Evolutionary conservation across 2,888 invertebrate genomes (phyloP).

Genomic region (Acrobeloides nanus): DNA sequence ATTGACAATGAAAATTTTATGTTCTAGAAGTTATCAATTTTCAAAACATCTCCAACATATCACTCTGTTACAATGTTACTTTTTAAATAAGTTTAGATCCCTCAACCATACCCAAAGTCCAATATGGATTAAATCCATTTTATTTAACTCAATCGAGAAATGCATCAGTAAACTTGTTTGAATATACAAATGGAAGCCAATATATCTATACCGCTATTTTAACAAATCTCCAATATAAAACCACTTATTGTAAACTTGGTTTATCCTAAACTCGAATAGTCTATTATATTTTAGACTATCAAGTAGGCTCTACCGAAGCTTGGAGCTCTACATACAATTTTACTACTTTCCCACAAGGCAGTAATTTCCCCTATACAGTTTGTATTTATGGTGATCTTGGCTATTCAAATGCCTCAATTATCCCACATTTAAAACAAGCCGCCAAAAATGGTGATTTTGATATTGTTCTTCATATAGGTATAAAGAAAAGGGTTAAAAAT

Average conservation of each 20-base stretch:
- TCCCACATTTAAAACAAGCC: slow-evolving; percentile 75
- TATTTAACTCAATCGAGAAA: no score
- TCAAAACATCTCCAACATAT: no score
- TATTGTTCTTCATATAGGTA: slow-evolving; percentile 50
- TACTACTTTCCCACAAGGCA: slow-evolving; percentile 60
- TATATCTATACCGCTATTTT: slow-evolving; percentile 72
- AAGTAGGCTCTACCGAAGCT: slow-evolving; percentile 59
- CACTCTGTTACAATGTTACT: no score
- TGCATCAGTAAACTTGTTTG: no score
- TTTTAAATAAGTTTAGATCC: no score
- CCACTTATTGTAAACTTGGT: slow-evolving; percentile 39
- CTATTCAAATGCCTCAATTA: slow-evolving; percentile 77
- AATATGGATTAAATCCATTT: no score
- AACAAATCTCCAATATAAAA: slow-evolving; percentile 25
- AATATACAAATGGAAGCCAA: no score
- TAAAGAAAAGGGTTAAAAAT: slow-evolving; percentile 2
- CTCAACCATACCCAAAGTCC: no score
- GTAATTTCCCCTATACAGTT: slow-evolving; percentile 72
- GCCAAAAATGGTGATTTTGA: slow-evolving; percentile 63
- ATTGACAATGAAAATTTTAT: no score
- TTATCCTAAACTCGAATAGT: no score
- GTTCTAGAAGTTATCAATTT: no score
- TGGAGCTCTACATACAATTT: slow-evolving; percentile 78
- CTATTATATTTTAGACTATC: slow-evolving; percentile 39
- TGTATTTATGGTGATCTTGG: slow-evolving; percentile 90